These are phyloP conservation scores for Eupeodes corollae DNA, from an alignment of 1,140 invertebrate genomes.

Conservation along the genomic window DNA sequence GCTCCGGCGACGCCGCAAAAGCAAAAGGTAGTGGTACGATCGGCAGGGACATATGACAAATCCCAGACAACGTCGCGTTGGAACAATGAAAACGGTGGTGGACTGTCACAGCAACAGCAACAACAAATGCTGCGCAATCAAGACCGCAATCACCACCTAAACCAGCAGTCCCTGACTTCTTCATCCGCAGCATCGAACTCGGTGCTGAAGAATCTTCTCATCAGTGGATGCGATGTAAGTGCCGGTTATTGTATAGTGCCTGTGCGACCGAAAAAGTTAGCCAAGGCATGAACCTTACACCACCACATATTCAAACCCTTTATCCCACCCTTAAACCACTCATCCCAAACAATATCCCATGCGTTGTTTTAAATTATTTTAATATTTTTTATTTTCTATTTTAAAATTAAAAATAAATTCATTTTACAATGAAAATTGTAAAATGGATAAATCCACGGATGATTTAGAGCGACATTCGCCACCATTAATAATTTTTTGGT, in stretches of 20 bases:
- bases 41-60: slow-evolving; percentile 6
- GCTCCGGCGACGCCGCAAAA: slow-evolving; percentile 10
- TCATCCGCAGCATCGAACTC: slow-evolving; percentile 28
- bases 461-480: slow-evolving; percentile 1
- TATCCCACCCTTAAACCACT: background rate
- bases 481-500: background rate
- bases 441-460: background rate
- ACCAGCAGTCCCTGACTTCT: background rate
- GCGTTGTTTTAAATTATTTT: slow-evolving; percentile 7
- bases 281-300: slow-evolving; percentile 24
- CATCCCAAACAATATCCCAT: background rate
- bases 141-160: background rate
- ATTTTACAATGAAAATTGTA: background rate
- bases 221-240: slow-evolving; percentile 83
- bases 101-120: slow-evolving; percentile 13
- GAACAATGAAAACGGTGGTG: slow-evolving; percentile 12
- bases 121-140: slow-evolving; percentile 16
- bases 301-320: background rate
- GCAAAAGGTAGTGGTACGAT: slow-evolving; percentile 8
- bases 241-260: slow-evolving; percentile 78
- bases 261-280: slow-evolving; percentile 41
- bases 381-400: slow-evolving; percentile 4
- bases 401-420: background rate
- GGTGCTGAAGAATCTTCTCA: slow-evolving; percentile 81
- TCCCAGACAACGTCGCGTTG: slow-evolving; percentile 14